Base-by-base conservation (phyloP, 2,797 vertebrate species). In the Threskiornis aethiopicus region DNA sequence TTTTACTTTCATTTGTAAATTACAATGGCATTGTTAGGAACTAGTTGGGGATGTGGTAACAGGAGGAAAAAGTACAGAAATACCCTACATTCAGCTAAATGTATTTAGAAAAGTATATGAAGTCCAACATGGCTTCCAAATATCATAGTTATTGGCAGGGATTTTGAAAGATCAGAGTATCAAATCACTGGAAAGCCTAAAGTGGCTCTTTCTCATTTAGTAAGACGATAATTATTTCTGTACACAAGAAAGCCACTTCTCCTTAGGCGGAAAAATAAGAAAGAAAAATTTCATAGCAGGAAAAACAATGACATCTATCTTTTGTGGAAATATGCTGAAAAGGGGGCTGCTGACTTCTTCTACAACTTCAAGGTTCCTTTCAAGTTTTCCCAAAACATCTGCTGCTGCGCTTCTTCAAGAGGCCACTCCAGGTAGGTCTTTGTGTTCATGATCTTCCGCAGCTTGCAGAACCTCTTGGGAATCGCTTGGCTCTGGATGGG, bases 371-470 rank as follows among this genome's bases (percentile, higher is more conserved):
- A 88, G 17, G 98, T 98, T 13, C 6, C 54, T 95, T 97, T 98
- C 80, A 99, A 87, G 57, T 98, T 99, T 70, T 82, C 66, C 99
- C 99, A 99, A 71, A 99, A 99, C 2, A 96, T 26, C 8, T 84
- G 29, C 79, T 94, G 97, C 78, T 96, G 95, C 16, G 96, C 95
- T 58, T 98, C 98, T 0, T 96, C 98, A 2, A 18, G 10, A 35
- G 99, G 98, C 99, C 99, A 99, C 94, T 98, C 98, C 71, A 99
- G 93, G 79, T 99, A 99, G 20, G 98, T 99, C 95, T 97, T 98
- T 49, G 98, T 98, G 96, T 81, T 58, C 98, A 99, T 99, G 49
- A 99, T 92, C 94, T 98, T 98, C 22, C 98, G 96, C 89, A 99
- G 97, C 71, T 98, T 98, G 83, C 98, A 98, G 97, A 99, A 99